These are phyloP conservation scores for Papilio helenus DNA, from an alignment of 1,140 invertebrate species.

Conservation along the genomic window DNA sequence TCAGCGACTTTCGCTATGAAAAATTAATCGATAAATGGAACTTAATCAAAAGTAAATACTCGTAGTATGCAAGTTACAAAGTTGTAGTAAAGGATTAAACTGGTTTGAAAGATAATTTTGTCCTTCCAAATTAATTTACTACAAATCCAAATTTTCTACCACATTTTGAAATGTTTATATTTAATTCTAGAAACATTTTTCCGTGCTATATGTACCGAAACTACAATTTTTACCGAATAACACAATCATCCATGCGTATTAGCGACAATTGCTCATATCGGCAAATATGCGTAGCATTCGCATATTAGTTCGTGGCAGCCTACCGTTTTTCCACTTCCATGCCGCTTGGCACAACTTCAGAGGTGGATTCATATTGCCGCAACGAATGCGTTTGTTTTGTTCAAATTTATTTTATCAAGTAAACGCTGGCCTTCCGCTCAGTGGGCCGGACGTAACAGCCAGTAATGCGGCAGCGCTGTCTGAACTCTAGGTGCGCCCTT, in stretches of 20 bases:
- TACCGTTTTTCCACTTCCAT: conserved; percentile 79
- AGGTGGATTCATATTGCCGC: conserved; percentile 80
- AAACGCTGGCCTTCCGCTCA: conserved; percentile 76
- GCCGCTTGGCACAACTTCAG: conserved; percentile 78
- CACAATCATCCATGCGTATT: conserved; percentile 41
- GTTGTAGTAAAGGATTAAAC: neutral
- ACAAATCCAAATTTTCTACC: neutral
- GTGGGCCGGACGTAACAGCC: conserved; percentile 69
- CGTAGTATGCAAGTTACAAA: neutral
- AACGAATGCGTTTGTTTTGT: conserved; percentile 79
- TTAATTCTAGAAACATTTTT: neutral
- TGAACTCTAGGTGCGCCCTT: conserved; percentile 49
- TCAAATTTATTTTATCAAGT: conserved; percentile 83
- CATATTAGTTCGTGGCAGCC: conserved; percentile 72
- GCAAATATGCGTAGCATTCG: conserved; percentile 70
- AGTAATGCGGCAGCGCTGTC: conserved; percentile 66
- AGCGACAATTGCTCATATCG: conserved; percentile 59
- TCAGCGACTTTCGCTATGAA: neutral
- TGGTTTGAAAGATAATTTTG: neutral
- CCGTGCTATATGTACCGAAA: neutral
- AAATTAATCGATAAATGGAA: neutral
- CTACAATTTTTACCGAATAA: conserved; percentile 20
- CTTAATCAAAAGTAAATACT: neutral
- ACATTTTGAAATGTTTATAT: neutral
- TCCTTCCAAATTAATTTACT: neutral